phyloP scores from a whole-genome alignment of 2,888 invertebrate species.

The Drosophila mercatorum region DNA sequence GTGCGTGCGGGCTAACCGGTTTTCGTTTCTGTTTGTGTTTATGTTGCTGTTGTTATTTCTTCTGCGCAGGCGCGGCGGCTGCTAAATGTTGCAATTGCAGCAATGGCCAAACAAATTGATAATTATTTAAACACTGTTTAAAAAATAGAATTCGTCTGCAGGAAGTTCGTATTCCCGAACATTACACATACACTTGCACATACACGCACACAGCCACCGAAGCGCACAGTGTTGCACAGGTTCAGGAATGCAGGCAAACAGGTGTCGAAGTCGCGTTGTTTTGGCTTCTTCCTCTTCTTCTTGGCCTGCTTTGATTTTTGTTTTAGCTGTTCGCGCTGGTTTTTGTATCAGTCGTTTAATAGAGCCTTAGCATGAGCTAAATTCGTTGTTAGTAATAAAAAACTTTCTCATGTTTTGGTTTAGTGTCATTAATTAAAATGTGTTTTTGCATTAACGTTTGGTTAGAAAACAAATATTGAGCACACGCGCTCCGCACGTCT shows the following conservation, averaged over 20 bases:
- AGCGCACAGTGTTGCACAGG: slow-evolving; percentile 41
- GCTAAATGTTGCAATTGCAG: slow-evolving; percentile 46
- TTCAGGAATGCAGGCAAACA: slow-evolving; percentile 67
- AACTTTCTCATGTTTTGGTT: slow-evolving; percentile 11
- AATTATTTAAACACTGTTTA: slow-evolving; percentile 38
- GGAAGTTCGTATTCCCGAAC: slow-evolving; percentile 15
- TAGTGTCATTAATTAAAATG: slow-evolving; percentile 25
- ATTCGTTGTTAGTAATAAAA: slow-evolving; percentile 26
- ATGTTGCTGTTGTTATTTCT: slow-evolving; percentile 48
- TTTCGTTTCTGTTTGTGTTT: slow-evolving; percentile 61
- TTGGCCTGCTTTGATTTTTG: slow-evolving; percentile 35
- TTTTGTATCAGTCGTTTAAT: slow-evolving; percentile 22
- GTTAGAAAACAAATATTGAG: slow-evolving; percentile 12
- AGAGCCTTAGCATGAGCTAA: neutral
- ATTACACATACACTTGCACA: slow-evolving; percentile 5
- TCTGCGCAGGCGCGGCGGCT: slow-evolving; percentile 46
- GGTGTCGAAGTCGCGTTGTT: slow-evolving; percentile 60
- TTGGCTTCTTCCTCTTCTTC: slow-evolving; percentile 55
- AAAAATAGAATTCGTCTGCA: slow-evolving; percentile 35
- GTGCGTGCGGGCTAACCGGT: slow-evolving; percentile 54
- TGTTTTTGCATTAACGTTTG: slow-evolving; percentile 19
- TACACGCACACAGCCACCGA: slow-evolving; percentile 14
- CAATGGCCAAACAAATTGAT: slow-evolving; percentile 43
- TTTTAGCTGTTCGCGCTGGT: slow-evolving; percentile 14
- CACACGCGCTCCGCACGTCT: slow-evolving; percentile 31